Evolutionary conservation across 2,113 vertebrate species (phyloP).

Genomic region (Amphiprion percula): DNA sequence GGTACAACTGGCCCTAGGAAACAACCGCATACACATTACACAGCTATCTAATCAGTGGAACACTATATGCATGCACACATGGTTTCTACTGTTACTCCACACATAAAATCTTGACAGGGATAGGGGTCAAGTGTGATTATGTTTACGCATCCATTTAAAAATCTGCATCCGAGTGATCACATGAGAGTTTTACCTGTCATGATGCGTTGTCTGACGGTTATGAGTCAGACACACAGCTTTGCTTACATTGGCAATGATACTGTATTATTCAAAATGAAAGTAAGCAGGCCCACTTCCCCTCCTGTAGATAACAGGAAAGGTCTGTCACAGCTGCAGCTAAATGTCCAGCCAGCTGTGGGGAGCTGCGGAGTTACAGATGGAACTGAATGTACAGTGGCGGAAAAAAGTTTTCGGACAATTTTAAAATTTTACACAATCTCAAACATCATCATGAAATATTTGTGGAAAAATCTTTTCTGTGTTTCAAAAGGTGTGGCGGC

Average conservation of each 20-base stretch:
- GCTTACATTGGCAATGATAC: constrained; percentile 56
- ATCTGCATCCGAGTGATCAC: constrained; percentile 8
- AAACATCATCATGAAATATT: too few relatives aligned
- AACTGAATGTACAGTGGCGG: not conserved
- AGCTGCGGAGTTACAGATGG: constrained; percentile 2
- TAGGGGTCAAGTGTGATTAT: not conserved
- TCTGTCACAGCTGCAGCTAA: constrained; percentile 46
- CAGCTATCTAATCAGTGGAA: not conserved
- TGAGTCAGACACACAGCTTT: constrained; percentile 38
- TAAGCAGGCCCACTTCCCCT: constrained; percentile 59
- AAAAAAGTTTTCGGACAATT: too few relatives aligned
- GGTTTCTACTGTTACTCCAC: not conserved
- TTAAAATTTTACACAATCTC: too few relatives aligned
- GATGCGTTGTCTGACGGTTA: constrained; percentile 30
- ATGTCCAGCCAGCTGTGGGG: constrained; percentile 12
- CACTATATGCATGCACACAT: not conserved
- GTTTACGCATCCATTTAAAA: not conserved
- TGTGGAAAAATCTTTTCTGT: too few relatives aligned
- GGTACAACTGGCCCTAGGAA: constrained; percentile 94
- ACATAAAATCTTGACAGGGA: not conserved
- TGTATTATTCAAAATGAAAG: constrained; percentile 43
- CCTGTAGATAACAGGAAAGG: constrained; percentile 76
- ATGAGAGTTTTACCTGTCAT: not conserved
- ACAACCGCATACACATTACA: constrained; percentile 40
- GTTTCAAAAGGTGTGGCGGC: too few relatives aligned